phyloP scores from a whole-genome alignment of 2,797 vertebrate genomes.

The Cyclopterus lumpus region DNA sequence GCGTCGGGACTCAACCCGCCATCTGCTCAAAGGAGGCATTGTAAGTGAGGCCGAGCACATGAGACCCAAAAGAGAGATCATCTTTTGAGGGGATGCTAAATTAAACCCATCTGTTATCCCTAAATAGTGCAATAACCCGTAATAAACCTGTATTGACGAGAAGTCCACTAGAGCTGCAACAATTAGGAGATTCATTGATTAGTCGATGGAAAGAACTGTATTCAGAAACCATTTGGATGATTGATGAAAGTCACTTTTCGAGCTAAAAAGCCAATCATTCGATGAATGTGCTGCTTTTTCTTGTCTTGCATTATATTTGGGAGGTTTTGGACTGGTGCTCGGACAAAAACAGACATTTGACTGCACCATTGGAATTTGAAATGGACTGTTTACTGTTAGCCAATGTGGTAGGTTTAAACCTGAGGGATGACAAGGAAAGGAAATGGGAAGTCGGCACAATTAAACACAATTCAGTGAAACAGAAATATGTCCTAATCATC shows the following conservation, averaged over 20 bases:
- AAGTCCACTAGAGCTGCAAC: background rate
- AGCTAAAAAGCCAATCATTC: background rate
- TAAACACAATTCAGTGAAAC: background rate
- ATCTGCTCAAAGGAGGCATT: constrained; percentile 66
- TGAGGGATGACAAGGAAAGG: background rate
- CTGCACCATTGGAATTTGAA: background rate
- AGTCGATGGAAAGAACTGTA: background rate
- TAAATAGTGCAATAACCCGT: background rate
- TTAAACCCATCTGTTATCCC: constrained; percentile 3
- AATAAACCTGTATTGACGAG: background rate
- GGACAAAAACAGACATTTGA: background rate
- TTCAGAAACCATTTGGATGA: background rate
- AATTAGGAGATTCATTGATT: background rate
- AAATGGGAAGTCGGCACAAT: background rate
- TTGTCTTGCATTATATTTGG: background rate
- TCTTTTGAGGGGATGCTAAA: constrained; percentile 6
- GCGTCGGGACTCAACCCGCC: constrained; percentile 45
- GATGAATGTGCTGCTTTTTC: background rate
- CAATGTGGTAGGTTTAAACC: background rate
- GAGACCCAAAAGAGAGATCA: constrained; percentile 5
- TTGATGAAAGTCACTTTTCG: background rate
- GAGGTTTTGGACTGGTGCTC: background rate
- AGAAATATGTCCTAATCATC: constrained; percentile 3
- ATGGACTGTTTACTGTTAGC: background rate
- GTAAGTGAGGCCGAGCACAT: constrained; percentile 30